Conservation (phyloP, 1,140 invertebrate genomes). For the Venturia canescens region DNA sequence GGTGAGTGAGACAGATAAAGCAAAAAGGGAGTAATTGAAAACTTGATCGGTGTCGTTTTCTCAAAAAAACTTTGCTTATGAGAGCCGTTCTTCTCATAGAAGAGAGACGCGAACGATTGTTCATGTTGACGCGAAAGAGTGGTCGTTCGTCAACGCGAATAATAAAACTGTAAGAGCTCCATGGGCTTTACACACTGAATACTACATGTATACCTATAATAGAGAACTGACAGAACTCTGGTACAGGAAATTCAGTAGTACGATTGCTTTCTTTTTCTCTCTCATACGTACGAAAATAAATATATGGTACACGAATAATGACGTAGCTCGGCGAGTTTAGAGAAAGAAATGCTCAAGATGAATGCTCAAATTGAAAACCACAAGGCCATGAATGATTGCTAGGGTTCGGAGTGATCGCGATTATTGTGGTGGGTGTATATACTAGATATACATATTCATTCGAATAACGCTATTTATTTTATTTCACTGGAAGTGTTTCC, state of each 20-base stretch:
- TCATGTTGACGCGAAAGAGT: conserved; percentile 56
- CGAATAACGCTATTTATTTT: neutral
- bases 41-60: neutral
- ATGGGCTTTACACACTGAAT: conserved; percentile 41
- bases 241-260: neutral
- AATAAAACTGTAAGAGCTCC: conserved; percentile 57
- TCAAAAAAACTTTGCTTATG: neutral
- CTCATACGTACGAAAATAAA: neutral
- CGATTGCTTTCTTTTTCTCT: neutral
- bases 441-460: neutral
- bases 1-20: too few relatives aligned
- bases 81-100: neutral
- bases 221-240: neutral
- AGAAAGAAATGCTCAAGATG: conserved; percentile 36
- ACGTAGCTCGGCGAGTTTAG: conserved; percentile 53
- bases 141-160: conserved; percentile 66
- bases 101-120: conserved; percentile 46
- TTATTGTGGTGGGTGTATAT: conserved; percentile 20
- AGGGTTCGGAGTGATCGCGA: neutral
- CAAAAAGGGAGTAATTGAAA: too few relatives aligned
- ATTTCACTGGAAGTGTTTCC: neutral
- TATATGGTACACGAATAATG: conserved; percentile 46
- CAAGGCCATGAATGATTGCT: neutral
- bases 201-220: conserved; percentile 28
- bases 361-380: conserved; percentile 38